A percentile compares a stretch with the other conserved stretches of the same genome.
These are phyloP conservation scores for Ophonus ardosiacus DNA, from an alignment of 2,888 invertebrate species.

Conservation along the genomic window DNA sequence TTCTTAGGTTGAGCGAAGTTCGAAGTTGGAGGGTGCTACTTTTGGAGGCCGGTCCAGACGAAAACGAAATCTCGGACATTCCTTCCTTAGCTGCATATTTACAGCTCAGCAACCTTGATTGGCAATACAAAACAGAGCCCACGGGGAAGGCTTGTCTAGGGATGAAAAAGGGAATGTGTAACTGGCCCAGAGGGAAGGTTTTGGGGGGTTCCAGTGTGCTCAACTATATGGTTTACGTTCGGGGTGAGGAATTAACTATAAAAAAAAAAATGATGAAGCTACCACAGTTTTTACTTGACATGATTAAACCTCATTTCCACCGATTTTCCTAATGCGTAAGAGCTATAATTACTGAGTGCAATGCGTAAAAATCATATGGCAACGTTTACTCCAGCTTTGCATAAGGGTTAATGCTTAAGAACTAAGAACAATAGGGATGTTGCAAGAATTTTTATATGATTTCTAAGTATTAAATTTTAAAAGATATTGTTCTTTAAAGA, in stretches of 20 bases:
- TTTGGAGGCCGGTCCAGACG: slow-evolving; percentile 91
- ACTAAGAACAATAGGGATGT: too few relatives aligned
- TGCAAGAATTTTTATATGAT: too few relatives aligned
- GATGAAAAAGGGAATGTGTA: slow-evolving; percentile 87
- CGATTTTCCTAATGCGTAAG: too few relatives aligned
- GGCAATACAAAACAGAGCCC: slow-evolving; percentile 93
- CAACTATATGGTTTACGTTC: slow-evolving; percentile 94
- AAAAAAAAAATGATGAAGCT: neutral
- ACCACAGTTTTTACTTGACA: neutral
- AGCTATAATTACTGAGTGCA: too few relatives aligned
- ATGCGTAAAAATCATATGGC: too few relatives aligned
- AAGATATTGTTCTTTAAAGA: too few relatives aligned
- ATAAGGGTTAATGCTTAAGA: too few relatives aligned
- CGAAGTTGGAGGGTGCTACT: slow-evolving; percentile 87
- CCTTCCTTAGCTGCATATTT: slow-evolving; percentile 92
- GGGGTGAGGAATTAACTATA: slow-evolving; percentile 80
- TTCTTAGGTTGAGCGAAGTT: slow-evolving; percentile 23
- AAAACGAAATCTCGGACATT: slow-evolving; percentile 92
- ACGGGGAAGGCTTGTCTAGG: slow-evolving; percentile 88
- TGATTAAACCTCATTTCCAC: too few relatives aligned
- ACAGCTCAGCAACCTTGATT: slow-evolving; percentile 91
- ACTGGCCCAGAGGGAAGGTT: slow-evolving; percentile 93
- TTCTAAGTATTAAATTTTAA: too few relatives aligned
- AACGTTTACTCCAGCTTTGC: too few relatives aligned
- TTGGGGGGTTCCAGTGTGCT: slow-evolving; percentile 92